Evolutionary conservation across 2,888 invertebrate genomes (phyloP).

Genomic region (Phorcus lineatus): DNA sequence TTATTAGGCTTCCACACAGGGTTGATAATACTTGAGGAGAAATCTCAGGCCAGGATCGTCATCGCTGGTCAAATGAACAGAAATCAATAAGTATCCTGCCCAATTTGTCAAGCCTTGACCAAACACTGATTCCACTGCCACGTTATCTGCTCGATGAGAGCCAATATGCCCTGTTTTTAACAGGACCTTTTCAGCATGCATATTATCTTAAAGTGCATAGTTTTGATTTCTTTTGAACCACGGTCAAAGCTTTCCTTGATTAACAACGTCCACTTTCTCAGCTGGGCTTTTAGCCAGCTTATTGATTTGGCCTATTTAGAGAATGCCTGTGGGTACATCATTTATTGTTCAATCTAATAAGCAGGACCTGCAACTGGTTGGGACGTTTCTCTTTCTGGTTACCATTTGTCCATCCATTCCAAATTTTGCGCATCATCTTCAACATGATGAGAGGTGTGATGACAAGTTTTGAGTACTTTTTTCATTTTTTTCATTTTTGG

Average conservation of each 20-base stretch:
- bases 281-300: not conserved
- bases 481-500: too few relatives aligned
- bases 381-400: too few relatives aligned
- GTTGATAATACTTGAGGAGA: conserved; percentile 2
- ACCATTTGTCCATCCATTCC: too few relatives aligned
- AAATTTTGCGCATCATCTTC: too few relatives aligned
- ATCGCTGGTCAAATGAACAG: conserved; percentile 12
- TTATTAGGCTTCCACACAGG: conserved; percentile 1
- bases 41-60: not conserved
- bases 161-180: too few relatives aligned
- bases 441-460: too few relatives aligned
- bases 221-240: too few relatives aligned
- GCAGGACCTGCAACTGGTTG: too few relatives aligned
- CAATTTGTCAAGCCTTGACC: not conserved
- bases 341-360: not conserved
- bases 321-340: conserved; percentile 3
- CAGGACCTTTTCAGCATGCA: too few relatives aligned
- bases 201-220: too few relatives aligned
- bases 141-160: too few relatives aligned
- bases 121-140: not conserved
- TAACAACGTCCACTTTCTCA: not conserved
- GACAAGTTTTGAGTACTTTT: too few relatives aligned
- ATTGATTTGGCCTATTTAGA: conserved; percentile 21
- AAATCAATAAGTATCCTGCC: conserved; percentile 7
- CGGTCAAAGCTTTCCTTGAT: not conserved